Percentiles rank a stretch among this genome's conserved stretches.
phyloP scores from a whole-genome alignment of 2,113 vertebrate species.

The Zeus faber region DNA sequence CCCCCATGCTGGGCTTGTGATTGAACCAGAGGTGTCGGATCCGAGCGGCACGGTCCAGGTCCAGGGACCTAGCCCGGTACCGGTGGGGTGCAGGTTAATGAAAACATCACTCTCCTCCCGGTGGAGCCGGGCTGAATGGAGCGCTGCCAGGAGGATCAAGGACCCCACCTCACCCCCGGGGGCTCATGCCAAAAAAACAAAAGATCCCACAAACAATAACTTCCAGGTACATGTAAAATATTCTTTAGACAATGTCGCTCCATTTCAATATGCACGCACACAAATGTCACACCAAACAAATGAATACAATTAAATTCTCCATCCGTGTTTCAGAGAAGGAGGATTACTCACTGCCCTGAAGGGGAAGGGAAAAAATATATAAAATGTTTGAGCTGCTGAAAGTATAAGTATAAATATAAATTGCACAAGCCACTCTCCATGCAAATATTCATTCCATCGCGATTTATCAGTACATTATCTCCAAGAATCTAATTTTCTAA shows the following conservation, averaged over 20 bases:
- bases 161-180: slow-evolving; percentile 5
- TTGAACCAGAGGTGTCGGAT: slow-evolving; percentile 62
- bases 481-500: slow-evolving; percentile 24
- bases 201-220: not conserved
- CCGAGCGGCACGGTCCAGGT: slow-evolving; percentile 39
- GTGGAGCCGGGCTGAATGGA: slow-evolving; percentile 41
- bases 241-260: slow-evolving; percentile 6
- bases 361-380: no score
- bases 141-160: slow-evolving; percentile 27
- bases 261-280: slow-evolving; percentile 7
- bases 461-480: slow-evolving; percentile 32
- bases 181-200: not conserved
- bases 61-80: slow-evolving; percentile 21
- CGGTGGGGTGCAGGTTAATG: slow-evolving; percentile 58
- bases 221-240: slow-evolving; percentile 8
- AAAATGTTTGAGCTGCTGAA: slow-evolving; percentile 23
- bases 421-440: slow-evolving; percentile 20
- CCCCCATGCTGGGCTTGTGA: slow-evolving; percentile 53
- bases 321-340: slow-evolving; percentile 26
- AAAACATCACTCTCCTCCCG: slow-evolving; percentile 65
- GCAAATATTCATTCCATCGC: slow-evolving; percentile 12
- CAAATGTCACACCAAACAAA: not conserved
- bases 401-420: slow-evolving; percentile 10
- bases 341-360: slow-evolving; percentile 16
- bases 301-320: slow-evolving; percentile 21